Percentiles rank a stretch among this genome's conserved stretches.
Conservation (phyloP, 2,113 vertebrate genomes). For the Paramormyrops kingsleyae region DNA sequence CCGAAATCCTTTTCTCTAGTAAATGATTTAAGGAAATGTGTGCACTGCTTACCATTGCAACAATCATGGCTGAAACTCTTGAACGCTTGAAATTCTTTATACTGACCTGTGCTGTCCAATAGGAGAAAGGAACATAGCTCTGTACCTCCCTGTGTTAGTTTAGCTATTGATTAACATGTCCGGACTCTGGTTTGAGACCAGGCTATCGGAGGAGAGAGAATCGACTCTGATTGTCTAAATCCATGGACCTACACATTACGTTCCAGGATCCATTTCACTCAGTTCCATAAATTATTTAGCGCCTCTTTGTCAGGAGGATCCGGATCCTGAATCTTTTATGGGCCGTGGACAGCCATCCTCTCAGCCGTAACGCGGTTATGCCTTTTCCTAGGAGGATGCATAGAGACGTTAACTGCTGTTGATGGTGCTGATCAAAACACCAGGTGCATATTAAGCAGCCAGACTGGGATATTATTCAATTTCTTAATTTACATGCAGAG, state of each 20-base stretch:
- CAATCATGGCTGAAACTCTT: not conserved
- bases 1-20: not conserved
- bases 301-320: not conserved
- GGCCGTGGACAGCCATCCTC: too few relatives aligned
- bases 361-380: not conserved
- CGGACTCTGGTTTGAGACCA: not conserved
- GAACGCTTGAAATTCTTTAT: not conserved
- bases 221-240: not conserved
- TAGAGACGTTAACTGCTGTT: not conserved
- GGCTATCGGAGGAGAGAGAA: not conserved
- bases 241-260: not conserved
- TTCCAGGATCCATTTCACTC: not conserved
- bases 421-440: not conserved
- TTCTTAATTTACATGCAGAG: constrained; percentile 4
- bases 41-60: not conserved
- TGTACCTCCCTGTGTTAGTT: not conserved
- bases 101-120: not conserved
- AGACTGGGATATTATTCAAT: not conserved
- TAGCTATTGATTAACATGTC: not conserved
- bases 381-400: not conserved
- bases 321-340: constrained; percentile 4
- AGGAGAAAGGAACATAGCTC: not conserved
- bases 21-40: not conserved
- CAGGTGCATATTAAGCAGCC: not conserved
- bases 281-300: not conserved